Base-by-base conservation (phyloP, 2,113 vertebrate species). In the Vidua chalybeata region DNA sequence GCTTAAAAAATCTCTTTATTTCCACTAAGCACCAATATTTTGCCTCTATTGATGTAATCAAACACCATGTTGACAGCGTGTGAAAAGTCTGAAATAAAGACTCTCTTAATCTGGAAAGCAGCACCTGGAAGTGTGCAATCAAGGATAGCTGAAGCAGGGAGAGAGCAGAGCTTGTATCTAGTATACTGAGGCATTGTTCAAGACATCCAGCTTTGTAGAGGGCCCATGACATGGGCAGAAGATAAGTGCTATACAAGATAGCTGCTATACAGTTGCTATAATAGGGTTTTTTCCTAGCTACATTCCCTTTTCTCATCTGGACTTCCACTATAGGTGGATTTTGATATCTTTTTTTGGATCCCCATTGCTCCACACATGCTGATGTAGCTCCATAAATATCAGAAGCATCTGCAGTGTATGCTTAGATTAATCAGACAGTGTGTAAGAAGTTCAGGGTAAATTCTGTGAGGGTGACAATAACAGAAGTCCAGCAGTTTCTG, bases 31-130 rank as follows among this genome's bases (percentile, higher is more conserved):
- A 71, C 88, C 0, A 33, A 89, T 89, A 96, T 92, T 92, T 96
- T 90, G 61, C 86, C 73, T 76, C 73, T 87, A 26, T 39, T 90
- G 92, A 82, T 95, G 94, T 92, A 97, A 97, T 95, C 93, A 95
- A 93, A 96, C 69, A 93, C 93, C 73, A 93, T 1, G 4, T 64
- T 82, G 80, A 94, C 84, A 89, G 92, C 7, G 58, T 96, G 94
- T 94, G 92, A 96, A 96, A 97, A 93, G 80, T 75, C 58, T 84
- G 67, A 89, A 96, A 95, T 84, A 94, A 96, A 96, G 91, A 89
- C 69, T 94, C 66, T 59, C 80, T 89, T 95, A 95, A 96, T 95
- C 94, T 96, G 83, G 77, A 95, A 97, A 97, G 94, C 93, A 93
- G 90, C 84, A 92, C 96, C 88, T 96, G 89, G 90, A 95, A 96